These are phyloP conservation scores for Hirundo rustica DNA, from an alignment of 2,797 vertebrate species.

Conservation along the genomic window DNA sequence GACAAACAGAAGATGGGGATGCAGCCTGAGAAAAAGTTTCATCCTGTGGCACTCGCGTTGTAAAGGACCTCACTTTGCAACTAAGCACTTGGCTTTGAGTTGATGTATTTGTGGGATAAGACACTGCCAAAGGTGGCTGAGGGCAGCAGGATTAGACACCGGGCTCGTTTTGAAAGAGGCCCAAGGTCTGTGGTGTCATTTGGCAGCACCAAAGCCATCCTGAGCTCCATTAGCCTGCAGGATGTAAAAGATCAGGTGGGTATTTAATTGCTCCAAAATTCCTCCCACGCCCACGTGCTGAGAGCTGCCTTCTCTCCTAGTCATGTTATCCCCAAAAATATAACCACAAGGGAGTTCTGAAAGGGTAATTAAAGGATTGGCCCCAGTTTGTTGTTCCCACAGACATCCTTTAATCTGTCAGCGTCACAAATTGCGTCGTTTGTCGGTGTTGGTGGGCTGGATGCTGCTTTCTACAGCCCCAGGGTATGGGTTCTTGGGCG, in stretches of 20 bases:
- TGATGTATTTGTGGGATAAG: not conserved
- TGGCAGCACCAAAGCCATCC: not conserved
- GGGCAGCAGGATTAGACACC: not conserved
- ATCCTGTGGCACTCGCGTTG: not conserved
- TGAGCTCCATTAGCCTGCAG: not conserved
- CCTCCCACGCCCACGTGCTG: not conserved
- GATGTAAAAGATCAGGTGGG: not conserved
- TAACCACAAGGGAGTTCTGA: not conserved
- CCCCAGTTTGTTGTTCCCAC: not conserved
- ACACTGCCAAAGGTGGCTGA: not conserved
- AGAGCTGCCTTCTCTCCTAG: not conserved
- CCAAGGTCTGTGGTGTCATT: not conserved
- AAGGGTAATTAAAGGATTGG: not conserved
- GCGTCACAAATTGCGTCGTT: not conserved
- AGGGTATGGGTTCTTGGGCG: not conserved
- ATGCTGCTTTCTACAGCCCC: not conserved
- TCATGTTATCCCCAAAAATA: not conserved
- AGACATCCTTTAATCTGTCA: not conserved
- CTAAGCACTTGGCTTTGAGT: not conserved
- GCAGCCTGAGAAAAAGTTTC: not conserved
- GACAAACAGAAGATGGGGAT: not conserved
- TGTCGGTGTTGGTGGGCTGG: not conserved
- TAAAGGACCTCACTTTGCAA: not conserved
- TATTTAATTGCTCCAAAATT: not conserved
- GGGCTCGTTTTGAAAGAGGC: not conserved